Evolutionary conservation across 2,797 vertebrate species (phyloP).

Genomic region (Chloroceryle inda): DNA sequence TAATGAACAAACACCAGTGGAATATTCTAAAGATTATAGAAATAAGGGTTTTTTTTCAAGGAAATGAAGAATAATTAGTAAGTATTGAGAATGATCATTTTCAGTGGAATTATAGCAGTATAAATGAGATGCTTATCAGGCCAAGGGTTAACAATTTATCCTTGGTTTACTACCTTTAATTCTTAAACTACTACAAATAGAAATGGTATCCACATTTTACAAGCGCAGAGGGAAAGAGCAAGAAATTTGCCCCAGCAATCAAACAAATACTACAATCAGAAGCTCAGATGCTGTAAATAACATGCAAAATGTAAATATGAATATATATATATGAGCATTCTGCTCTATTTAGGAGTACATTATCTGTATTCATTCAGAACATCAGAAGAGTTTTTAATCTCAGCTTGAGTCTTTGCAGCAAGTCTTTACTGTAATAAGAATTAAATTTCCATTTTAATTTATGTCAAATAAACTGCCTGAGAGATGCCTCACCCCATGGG

Average conservation of each 20-base stretch:
- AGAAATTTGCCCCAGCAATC: not conserved
- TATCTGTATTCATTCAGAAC: slow-evolving; percentile 5
- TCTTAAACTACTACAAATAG: not conserved
- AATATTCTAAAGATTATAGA: not conserved
- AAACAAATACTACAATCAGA: not conserved
- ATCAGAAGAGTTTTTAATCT: slow-evolving; percentile 20
- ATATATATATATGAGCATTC: not conserved
- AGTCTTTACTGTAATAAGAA: not conserved
- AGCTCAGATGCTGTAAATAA: not conserved
- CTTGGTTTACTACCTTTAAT: not conserved
- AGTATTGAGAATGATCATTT: not conserved
- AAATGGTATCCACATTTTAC: not conserved
- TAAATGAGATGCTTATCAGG: not conserved
- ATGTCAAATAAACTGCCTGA: not conserved
- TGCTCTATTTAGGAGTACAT: not conserved
- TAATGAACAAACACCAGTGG: not conserved
- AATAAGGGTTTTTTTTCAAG: not conserved
- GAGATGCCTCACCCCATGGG: not conserved
- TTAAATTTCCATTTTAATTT: not conserved
- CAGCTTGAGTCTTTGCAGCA: not conserved
- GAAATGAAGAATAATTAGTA: not conserved
- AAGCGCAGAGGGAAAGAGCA: not conserved
- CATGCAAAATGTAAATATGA: not conserved
- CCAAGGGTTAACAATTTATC: not conserved
- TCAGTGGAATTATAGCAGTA: not conserved